Percentiles rank a stretch among this genome's conserved stretches.
Evolutionary conservation across 2,888 invertebrate species (phyloP).

Genomic region (Luperina testacea): DNA sequence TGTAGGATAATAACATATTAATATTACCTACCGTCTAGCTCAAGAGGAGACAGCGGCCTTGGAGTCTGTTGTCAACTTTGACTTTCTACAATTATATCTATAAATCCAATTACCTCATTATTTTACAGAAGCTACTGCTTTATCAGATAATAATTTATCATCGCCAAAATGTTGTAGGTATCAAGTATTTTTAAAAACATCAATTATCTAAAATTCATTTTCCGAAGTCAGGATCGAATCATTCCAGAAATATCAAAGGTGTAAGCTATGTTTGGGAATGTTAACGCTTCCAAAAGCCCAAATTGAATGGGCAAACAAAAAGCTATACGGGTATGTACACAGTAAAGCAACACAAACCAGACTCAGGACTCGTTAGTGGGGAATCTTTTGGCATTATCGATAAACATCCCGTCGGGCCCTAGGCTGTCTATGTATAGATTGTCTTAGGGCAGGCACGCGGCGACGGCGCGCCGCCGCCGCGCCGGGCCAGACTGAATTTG

Average conservation of each 20-base stretch:
- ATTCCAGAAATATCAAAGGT: slow-evolving; percentile 28
- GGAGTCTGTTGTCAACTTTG: slow-evolving; percentile 47
- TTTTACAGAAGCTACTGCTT: slow-evolving; percentile 27
- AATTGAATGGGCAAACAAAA: slow-evolving; percentile 55
- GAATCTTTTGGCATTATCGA: slow-evolving; percentile 74
- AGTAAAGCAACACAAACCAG: slow-evolving; percentile 64
- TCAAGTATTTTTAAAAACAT: not conserved
- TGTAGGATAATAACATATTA: slow-evolving; percentile 50
- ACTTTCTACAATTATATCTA: slow-evolving; percentile 44
- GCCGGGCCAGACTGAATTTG: slow-evolving; percentile 76
- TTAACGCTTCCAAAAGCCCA: slow-evolving; percentile 31
- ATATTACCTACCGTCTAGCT: slow-evolving; percentile 46
- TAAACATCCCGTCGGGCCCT: slow-evolving; percentile 80
- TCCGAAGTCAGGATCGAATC: slow-evolving; percentile 6
- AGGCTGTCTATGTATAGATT: slow-evolving; percentile 85
- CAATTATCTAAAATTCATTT: not conserved
- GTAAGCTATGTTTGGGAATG: slow-evolving; percentile 31
- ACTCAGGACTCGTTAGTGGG: slow-evolving; percentile 70
- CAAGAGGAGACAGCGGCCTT: slow-evolving; percentile 58
- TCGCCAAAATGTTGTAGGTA: not conserved
- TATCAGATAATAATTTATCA: slow-evolving; percentile 11
- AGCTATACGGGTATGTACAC: slow-evolving; percentile 44
- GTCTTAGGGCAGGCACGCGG: slow-evolving; percentile 88
- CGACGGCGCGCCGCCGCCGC: slow-evolving; percentile 76
- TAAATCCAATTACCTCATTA: slow-evolving; percentile 51